These are phyloP conservation scores for Coptotermes formosanus DNA, from an alignment of 1,140 invertebrate genomes.

Conservation along the genomic window DNA sequence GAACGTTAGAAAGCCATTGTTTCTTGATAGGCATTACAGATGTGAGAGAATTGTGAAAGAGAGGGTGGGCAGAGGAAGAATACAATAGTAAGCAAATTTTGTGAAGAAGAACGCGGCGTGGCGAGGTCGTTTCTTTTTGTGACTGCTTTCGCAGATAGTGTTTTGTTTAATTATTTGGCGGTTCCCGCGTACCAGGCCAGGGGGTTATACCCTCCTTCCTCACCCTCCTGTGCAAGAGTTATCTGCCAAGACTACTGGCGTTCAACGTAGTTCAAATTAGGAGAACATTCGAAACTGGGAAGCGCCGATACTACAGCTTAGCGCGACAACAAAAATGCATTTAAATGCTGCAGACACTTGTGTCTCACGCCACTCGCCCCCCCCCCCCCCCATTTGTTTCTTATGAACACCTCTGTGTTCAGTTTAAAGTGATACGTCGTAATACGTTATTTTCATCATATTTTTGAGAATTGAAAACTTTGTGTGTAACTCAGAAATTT, in stretches of 20 bases:
- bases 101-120: background rate
- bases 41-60: too few relatives aligned
- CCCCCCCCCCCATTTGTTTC: too few relatives aligned
- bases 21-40: too few relatives aligned
- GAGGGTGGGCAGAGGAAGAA: too few relatives aligned
- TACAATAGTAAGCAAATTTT: too few relatives aligned
- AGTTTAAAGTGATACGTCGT: background rate
- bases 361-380: background rate
- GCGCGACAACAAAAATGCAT: background rate
- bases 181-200: background rate
- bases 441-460: background rate
- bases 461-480: background rate
- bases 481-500: background rate
- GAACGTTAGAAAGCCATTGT: too few relatives aligned
- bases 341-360: background rate
- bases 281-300: background rate
- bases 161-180: slow-evolving; percentile 15
- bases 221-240: background rate
- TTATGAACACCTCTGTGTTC: too few relatives aligned
- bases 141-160: background rate
- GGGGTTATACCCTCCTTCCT: too few relatives aligned
- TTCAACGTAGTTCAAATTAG: background rate
- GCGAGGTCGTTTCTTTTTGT: background rate
- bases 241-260: background rate
- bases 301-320: background rate